These are phyloP conservation scores for Salvelinus alpinus DNA, from an alignment of 2,113 vertebrate species.

Conservation along the genomic window DNA sequence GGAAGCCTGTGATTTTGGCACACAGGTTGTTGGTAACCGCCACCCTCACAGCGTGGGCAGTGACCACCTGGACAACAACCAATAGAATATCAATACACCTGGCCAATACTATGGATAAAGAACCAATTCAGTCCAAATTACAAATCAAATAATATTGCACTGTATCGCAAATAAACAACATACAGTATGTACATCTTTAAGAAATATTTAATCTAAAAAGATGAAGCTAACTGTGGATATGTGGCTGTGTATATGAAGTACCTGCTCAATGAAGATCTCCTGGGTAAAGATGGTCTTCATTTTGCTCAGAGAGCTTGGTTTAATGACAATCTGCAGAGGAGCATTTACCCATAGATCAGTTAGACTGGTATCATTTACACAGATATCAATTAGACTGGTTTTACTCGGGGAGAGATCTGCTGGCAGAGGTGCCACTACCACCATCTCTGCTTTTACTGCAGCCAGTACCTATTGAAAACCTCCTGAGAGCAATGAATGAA, in stretches of 20 bases:
- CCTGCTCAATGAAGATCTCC: slow-evolving; percentile 99
- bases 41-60: slow-evolving; percentile 94
- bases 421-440: too few relatives aligned
- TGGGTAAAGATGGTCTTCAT: slow-evolving; percentile 99
- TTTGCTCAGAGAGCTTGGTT: slow-evolving; percentile 94
- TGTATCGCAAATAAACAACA: too few relatives aligned
- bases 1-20: slow-evolving; percentile 95
- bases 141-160: too few relatives aligned
- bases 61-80: slow-evolving; percentile 83
- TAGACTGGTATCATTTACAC: too few relatives aligned
- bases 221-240: background rate
- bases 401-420: too few relatives aligned
- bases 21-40: slow-evolving; percentile 93
- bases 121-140: too few relatives aligned
- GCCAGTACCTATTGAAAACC: slow-evolving; percentile 23
- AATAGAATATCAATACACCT: background rate
- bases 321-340: slow-evolving; percentile 90
- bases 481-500: slow-evolving; percentile 41
- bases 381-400: too few relatives aligned
- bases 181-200: too few relatives aligned
- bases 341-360: too few relatives aligned
- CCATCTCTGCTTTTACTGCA: slow-evolving; percentile 5
- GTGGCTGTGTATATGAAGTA: slow-evolving; percentile 47
- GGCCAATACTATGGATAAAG: background rate
- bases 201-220: background rate